Evolutionary conservation across 2,113 vertebrate species (phyloP).

Genomic region (Esox niger): DNA sequence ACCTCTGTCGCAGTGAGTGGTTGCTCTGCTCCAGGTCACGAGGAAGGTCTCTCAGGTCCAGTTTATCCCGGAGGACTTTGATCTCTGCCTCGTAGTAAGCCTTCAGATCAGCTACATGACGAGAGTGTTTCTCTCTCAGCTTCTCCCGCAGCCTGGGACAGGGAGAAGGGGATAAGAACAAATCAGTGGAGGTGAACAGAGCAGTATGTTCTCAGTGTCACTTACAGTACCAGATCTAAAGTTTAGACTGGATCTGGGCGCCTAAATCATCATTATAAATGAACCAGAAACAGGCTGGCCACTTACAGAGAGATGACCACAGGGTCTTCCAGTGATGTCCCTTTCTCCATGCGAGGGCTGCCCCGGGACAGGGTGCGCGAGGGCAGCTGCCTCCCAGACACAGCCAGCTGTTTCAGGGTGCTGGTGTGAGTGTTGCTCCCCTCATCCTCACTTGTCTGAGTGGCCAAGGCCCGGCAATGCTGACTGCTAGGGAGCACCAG

Average conservation of each 20-base stretch:
- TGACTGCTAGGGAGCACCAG: constrained; percentile 51
- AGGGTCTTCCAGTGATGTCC: constrained; percentile 81
- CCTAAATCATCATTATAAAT: neutral
- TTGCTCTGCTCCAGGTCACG: constrained; percentile 81
- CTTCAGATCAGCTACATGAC: constrained; percentile 88
- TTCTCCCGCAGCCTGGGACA: constrained; percentile 82
- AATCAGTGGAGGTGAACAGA: neutral
- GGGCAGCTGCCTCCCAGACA: neutral
- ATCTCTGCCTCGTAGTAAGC: constrained; percentile 95
- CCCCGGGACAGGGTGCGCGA: constrained; percentile 1
- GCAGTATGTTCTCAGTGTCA: neutral
- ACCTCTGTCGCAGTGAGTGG: constrained; percentile 66
- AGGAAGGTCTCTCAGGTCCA: constrained; percentile 73
- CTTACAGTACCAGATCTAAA: no score
- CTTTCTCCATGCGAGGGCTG: constrained; percentile 55
- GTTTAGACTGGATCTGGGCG: no score
- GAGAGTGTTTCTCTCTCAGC: constrained; percentile 89
- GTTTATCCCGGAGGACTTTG: constrained; percentile 79
- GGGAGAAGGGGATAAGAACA: neutral
- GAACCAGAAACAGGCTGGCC: neutral
- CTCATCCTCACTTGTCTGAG: constrained; percentile 72
- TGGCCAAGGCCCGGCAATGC: constrained; percentile 46
- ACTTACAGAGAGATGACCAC: constrained; percentile 89
- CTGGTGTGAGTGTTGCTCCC: constrained; percentile 67
- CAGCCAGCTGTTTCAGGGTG: constrained; percentile 59